These are phyloP conservation scores for Eumacrocentrus americanus DNA, from an alignment of 2,888 invertebrate species.

Conservation along the genomic window DNA sequence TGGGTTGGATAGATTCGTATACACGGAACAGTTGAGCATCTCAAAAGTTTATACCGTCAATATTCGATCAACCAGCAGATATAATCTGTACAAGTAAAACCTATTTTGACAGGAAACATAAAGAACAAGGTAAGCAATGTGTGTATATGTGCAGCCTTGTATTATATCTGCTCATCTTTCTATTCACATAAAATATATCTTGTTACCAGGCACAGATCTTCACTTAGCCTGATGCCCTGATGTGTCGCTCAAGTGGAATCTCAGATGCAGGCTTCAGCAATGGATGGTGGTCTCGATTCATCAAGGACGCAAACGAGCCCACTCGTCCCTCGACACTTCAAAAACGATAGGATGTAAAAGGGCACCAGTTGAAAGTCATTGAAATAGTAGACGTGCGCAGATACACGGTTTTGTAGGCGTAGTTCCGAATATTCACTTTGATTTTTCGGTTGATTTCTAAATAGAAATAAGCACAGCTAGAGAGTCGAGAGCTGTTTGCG, in stretches of 20 bases:
- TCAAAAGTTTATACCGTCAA: conserved; percentile 4
- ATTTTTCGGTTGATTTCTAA: conserved; percentile 22
- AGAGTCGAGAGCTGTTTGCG: conserved; percentile 26
- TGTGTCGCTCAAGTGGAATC: conserved; percentile 1
- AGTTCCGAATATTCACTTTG: conserved; percentile 20
- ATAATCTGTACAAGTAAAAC: not conserved
- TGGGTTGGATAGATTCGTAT: conserved; percentile 12
- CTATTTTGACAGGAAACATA: conserved; percentile 10
- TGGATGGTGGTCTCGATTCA: conserved; percentile 27
- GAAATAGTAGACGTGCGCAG: too few species aligned
- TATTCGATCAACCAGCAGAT: conserved; percentile 20
- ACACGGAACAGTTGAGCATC: not conserved
- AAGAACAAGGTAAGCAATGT: conserved; percentile 1
- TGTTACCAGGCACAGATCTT: too few species aligned
- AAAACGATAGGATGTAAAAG: not conserved
- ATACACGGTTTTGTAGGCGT: conserved; percentile 14
- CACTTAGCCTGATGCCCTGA: too few species aligned
- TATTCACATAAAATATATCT: conserved; percentile 1
- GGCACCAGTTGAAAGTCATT: too few species aligned
- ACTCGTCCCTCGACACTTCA: conserved; percentile 21
- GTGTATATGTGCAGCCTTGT: not conserved
- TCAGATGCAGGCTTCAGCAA: conserved; percentile 9
- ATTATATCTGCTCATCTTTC: not conserved
- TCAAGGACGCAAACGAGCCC: conserved; percentile 31
- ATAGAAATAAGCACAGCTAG: conserved; percentile 28